Evolutionary conservation across 2,797 vertebrate genomes (phyloP).

Genomic region (Catamblyrhynchus diadema): DNA sequence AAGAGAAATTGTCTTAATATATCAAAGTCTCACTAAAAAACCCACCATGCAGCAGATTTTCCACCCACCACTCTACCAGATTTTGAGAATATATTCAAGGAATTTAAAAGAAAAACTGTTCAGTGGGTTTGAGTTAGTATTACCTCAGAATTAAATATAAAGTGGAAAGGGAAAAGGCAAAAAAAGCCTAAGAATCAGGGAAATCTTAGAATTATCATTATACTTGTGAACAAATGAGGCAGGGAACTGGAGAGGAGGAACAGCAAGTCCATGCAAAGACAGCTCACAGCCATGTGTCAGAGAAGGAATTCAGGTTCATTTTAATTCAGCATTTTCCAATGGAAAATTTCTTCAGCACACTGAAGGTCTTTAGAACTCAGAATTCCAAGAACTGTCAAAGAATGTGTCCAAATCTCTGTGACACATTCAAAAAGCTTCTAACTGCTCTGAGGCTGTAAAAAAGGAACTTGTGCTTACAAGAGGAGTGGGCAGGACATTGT

Average conservation of each 20-base stretch:
- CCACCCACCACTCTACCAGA: neutral
- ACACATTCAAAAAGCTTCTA: neutral
- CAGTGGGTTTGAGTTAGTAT: neutral
- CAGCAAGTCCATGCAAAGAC: accelerated
- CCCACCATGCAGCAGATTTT: accelerated
- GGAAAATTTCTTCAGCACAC: neutral
- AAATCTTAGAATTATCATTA: neutral
- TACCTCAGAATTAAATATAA: neutral
- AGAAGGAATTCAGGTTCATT: neutral
- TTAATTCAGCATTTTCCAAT: neutral
- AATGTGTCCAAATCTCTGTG: neutral
- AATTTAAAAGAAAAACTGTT: neutral
- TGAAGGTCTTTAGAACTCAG: neutral
- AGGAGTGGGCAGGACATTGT: neutral
- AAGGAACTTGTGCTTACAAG: neutral
- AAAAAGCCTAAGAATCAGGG: neutral
- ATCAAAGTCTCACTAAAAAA: neutral
- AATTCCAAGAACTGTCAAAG: neutral
- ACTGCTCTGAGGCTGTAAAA: neutral
- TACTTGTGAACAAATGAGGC: neutral
- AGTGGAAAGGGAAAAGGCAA: neutral
- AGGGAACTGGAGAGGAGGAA: neutral
- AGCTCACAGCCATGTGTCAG: neutral
- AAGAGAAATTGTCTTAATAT: neutral
- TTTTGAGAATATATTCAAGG: neutral